A percentile compares a stretch with the other conserved stretches of the same genome.
These are phyloP conservation scores for Mallateleia sp. DNA, from an alignment of 2,888 invertebrate genomes.

Conservation along the genomic window DNA sequence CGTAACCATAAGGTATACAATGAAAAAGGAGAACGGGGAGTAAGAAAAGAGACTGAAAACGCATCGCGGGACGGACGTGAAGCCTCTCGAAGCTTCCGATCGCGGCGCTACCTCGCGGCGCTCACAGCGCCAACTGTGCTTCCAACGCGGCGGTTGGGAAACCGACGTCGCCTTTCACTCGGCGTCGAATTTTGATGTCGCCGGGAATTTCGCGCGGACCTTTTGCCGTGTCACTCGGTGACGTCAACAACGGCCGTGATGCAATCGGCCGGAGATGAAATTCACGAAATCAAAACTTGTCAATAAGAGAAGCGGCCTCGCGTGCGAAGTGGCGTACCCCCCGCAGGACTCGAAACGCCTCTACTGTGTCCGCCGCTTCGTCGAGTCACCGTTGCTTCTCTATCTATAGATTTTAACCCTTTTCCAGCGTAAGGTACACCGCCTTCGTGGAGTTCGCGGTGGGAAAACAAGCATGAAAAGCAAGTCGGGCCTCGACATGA, in stretches of 20 bases:
- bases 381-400: constrained; percentile 84
- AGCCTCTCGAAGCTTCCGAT: constrained; percentile 44
- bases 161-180: constrained; percentile 26
- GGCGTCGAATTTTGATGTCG: background rate
- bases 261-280: constrained; percentile 30
- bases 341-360: constrained; percentile 88
- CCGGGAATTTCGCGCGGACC: constrained; percentile 17
- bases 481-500: constrained; percentile 28
- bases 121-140: too few species aligned
- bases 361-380: constrained; percentile 86
- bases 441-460: constrained; percentile 16
- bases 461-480: constrained; percentile 49
- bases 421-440: constrained; percentile 29
- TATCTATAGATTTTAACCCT: constrained; percentile 77
- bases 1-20: background rate
- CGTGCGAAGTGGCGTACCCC: constrained; percentile 81
- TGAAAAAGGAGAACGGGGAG: background rate
- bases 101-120: background rate
- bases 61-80: constrained; percentile 62
- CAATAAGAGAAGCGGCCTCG: constrained; percentile 28
- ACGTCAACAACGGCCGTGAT: constrained; percentile 22
- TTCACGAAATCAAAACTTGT: constrained; percentile 41
- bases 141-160: background rate
- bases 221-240: constrained; percentile 34
- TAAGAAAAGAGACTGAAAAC: constrained; percentile 17